Evolutionary conservation across 2,888 invertebrate species (phyloP).

Genomic region (Kuschelorhynchus macadamiae): DNA sequence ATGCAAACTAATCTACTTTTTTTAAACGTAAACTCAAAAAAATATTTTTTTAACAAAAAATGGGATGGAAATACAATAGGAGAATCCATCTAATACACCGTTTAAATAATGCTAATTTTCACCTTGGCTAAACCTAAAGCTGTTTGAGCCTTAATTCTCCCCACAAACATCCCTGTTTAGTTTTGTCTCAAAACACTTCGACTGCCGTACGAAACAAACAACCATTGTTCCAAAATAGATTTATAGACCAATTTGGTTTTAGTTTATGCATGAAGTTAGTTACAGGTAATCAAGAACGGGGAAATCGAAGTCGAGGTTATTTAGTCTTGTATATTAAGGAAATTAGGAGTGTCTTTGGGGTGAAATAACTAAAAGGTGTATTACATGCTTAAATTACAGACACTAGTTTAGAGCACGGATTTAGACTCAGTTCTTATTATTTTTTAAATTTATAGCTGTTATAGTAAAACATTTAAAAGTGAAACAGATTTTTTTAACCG

Average conservation of each 20-base stretch:
- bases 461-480: no score
- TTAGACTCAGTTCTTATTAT: no score
- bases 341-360: constrained; percentile 32
- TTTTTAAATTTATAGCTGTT: not conserved
- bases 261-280: constrained; percentile 51
- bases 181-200: constrained; percentile 33
- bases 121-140: not conserved
- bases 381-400: no score
- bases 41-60: no score
- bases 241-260: constrained; percentile 52
- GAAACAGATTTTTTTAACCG: no score
- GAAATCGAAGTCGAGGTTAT: constrained; percentile 34
- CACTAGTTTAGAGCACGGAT: no score
- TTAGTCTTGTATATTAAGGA: constrained; percentile 45
- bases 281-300: constrained; percentile 52
- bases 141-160: constrained; percentile 14
- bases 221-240: constrained; percentile 51
- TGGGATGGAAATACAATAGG: no score
- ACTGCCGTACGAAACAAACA: constrained; percentile 44
- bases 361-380: no score
- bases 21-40: no score
- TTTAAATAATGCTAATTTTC: no score
- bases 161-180: constrained; percentile 28
- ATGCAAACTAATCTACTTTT: no score
- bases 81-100: no score